A percentile compares a stretch with the other conserved stretches of the same genome.
Evolutionary conservation across 23 tunicate species (phyloP).

Genomic region (Trididemnum clinides): DNA sequence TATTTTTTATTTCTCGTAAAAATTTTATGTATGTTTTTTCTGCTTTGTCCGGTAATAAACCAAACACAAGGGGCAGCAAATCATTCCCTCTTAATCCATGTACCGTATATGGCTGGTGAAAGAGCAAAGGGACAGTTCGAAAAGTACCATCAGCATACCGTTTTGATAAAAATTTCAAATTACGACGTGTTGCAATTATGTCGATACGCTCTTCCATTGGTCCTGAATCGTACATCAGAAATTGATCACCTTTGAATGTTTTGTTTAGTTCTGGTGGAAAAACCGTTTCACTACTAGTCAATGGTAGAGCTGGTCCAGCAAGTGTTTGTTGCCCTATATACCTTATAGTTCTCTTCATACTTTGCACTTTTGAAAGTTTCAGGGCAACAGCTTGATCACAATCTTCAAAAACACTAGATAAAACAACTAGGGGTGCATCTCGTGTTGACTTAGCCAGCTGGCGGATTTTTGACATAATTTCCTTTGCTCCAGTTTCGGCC

Average conservation of each 20-base stretch:
- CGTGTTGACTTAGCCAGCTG: too few species aligned
- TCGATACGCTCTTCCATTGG: background rate
- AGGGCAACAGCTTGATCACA: too few species aligned
- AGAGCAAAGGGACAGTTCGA: background rate
- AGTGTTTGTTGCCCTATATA: too few species aligned
- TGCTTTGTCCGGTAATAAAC: background rate
- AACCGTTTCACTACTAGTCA: background rate
- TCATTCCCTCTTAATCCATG: too few species aligned
- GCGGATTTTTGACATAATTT: background rate
- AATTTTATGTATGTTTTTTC: background rate
- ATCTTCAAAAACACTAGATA: background rate
- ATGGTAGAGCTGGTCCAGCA: too few species aligned
- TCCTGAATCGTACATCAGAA: background rate
- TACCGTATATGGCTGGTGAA: background rate
- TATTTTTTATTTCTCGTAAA: background rate
- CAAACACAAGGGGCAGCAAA: too few species aligned
- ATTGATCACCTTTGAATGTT: background rate
- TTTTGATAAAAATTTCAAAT: background rate
- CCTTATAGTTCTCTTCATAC: background rate
- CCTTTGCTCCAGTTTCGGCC: too few species aligned
- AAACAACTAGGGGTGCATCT: background rate
- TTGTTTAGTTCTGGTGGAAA: background rate
- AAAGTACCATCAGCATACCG: background rate
- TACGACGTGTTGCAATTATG: background rate
- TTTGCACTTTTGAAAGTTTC: background rate